Percentiles rank a stretch among this genome's conserved stretches.
These are phyloP conservation scores for Proterorhinus semilunaris DNA, from an alignment of 2,113 vertebrate genomes.

Conservation along the genomic window DNA sequence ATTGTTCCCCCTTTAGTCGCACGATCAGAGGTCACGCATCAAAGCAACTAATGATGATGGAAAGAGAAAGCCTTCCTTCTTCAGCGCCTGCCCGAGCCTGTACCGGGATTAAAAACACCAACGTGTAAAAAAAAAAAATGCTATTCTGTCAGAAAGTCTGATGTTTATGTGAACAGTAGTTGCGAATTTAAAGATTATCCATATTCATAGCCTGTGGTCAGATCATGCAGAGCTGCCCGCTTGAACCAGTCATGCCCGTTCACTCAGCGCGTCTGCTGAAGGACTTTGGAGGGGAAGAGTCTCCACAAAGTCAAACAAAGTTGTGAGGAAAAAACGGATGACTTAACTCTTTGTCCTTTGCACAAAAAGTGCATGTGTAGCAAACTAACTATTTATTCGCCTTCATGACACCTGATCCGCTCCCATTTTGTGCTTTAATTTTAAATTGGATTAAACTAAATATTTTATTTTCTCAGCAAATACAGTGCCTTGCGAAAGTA, in stretches of 20 bases:
- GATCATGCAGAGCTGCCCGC: constrained; percentile 20
- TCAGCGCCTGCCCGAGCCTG: constrained; percentile 65
- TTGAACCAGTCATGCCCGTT: constrained; percentile 32
- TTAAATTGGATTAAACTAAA: too few relatives aligned
- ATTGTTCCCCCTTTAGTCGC: constrained; percentile 44
- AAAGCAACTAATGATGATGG: constrained; percentile 64
- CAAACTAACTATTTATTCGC: too few relatives aligned
- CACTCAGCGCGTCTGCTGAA: constrained; percentile 20
- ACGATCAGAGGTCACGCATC: constrained; percentile 65
- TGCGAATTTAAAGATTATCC: constrained; percentile 7
- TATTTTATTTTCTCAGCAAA: too few relatives aligned
- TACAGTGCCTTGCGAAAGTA: too few relatives aligned
- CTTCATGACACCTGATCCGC: too few relatives aligned
- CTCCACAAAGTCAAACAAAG: constrained; percentile 16
- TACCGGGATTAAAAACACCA: constrained; percentile 56
- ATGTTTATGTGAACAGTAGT: constrained; percentile 9
- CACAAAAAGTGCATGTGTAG: too few relatives aligned
- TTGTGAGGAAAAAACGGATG: constrained; percentile 7
- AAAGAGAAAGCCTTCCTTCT: constrained; percentile 48
- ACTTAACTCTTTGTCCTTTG: too few relatives aligned
- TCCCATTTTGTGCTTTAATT: too few relatives aligned
- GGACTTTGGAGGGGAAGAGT: constrained; percentile 32
- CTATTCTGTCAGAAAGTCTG: constrained; percentile 1
- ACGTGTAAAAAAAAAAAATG: background rate
- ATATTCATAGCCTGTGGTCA: constrained; percentile 30